Percentiles rank a stretch among this genome's conserved stretches.
Conservation (phyloP, 2,888 invertebrate genomes). For the Eristalis tenax region DNA sequence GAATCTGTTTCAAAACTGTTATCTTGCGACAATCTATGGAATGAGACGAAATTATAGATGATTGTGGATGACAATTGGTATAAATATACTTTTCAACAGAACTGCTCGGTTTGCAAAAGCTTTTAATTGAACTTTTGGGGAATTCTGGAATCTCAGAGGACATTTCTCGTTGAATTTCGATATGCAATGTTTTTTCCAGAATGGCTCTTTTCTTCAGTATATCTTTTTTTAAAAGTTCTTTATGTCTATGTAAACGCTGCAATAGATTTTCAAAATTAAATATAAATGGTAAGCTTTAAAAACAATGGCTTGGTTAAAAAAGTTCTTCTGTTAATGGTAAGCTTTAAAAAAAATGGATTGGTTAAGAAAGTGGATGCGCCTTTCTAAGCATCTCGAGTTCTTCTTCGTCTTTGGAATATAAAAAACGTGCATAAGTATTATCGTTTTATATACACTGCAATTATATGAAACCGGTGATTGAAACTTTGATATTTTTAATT, state of each 20-base stretch:
- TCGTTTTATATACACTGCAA: no score
- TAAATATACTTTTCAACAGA: constrained; percentile 38
- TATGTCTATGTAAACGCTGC: constrained; percentile 91
- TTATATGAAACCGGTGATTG: no score
- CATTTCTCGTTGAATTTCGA: constrained; percentile 93
- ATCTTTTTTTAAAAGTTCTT: constrained; percentile 95
- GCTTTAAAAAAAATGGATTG: no score
- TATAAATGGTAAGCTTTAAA: no score
- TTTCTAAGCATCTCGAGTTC: no score
- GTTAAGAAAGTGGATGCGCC: no score
- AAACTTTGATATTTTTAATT: no score
- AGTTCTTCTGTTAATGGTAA: no score
- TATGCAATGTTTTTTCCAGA: constrained; percentile 93
- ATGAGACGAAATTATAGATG: background rate
- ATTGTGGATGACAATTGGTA: background rate
- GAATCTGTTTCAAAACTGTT: constrained; percentile 22
- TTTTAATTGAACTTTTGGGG: constrained; percentile 11
- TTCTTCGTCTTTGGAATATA: no score
- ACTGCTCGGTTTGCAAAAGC: constrained; percentile 16
- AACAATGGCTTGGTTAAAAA: no score
- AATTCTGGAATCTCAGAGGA: constrained; percentile 83
- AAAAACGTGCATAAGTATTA: no score
- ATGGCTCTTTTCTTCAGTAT: constrained; percentile 94
- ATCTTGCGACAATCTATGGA: constrained; percentile 25
- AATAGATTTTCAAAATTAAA: constrained; percentile 82